Conservation (phyloP, 2,113 vertebrate genomes). For the Prolemur simus region DNA sequence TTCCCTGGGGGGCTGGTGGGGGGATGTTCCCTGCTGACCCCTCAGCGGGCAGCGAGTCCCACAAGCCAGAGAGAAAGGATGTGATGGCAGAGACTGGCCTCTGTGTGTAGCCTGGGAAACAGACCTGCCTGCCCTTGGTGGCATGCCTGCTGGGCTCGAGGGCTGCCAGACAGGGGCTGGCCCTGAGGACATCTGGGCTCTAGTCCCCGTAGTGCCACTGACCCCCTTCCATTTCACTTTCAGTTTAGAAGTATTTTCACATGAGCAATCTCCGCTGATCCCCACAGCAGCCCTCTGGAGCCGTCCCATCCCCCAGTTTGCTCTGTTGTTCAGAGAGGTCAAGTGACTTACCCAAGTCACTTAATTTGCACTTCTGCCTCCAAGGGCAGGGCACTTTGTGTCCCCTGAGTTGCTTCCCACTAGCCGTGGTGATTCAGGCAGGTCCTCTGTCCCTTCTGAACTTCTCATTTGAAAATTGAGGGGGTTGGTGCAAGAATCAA, state of each 20-base stretch:
- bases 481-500: neutral
- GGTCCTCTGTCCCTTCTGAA: neutral
- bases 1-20: fast-evolving
- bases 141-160: fast-evolving
- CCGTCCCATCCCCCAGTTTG: fast-evolving
- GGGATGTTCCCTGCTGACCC: neutral
- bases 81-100: slow-evolving; percentile 11
- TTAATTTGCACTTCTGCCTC: neutral
- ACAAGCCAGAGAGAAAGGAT: slow-evolving; percentile 44
- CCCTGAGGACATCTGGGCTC: neutral
- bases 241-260: neutral
- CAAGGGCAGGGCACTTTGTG: fast-evolving
- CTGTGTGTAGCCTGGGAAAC: neutral
- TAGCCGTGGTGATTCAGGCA: neutral
- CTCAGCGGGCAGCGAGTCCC: neutral
- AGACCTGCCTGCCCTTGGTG: fast-evolving
- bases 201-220: fast-evolving
- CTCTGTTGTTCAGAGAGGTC: neutral
- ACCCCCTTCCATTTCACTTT: neutral
- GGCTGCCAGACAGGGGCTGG: fast-evolving
- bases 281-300: too few relatives aligned
- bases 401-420: fast-evolving
- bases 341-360: fast-evolving
- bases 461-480: neutral
- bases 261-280: fast-evolving